Percentiles rank a stretch among this genome's conserved stretches.
phyloP scores from a whole-genome alignment of 2,113 vertebrate genomes.

The Leptocoma aspasia region DNA sequence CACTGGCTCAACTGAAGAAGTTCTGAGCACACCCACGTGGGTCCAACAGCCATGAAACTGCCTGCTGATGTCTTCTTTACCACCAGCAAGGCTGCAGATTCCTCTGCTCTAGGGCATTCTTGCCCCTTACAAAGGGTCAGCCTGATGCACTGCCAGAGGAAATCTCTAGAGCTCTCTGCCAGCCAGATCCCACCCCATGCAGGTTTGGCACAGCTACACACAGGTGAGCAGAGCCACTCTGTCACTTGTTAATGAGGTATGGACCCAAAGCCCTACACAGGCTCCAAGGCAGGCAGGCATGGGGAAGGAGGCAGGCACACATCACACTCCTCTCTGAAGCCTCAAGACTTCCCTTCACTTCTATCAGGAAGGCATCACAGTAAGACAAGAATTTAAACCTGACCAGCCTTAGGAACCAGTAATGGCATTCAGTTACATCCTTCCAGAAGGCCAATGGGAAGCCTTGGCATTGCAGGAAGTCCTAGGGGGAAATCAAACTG shows the following conservation, averaged over 20 bases:
- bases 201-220: not conserved
- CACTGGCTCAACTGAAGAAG: not conserved
- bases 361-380: not conserved
- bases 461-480: not conserved
- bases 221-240: not conserved
- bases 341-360: not conserved
- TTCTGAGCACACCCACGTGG: fast-evolving
- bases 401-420: not conserved
- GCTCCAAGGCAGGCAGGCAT: fast-evolving
- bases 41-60: not conserved
- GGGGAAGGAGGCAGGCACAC: not conserved
- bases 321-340: fast-evolving
- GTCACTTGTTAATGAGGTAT: fast-evolving
- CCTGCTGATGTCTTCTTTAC: not conserved
- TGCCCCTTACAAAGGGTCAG: not conserved
- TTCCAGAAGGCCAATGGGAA: not conserved
- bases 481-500: not conserved
- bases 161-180: not conserved
- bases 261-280: not conserved
- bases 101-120: not conserved
- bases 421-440: not conserved
- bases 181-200: no score
- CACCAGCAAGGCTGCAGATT: not conserved
- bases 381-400: not conserved
- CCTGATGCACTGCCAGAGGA: not conserved